A percentile compares a stretch with the other conserved stretches of the same genome.
Evolutionary conservation across 2,888 invertebrate species (phyloP).

Genomic region (Peribatodes rhomboidaria): DNA sequence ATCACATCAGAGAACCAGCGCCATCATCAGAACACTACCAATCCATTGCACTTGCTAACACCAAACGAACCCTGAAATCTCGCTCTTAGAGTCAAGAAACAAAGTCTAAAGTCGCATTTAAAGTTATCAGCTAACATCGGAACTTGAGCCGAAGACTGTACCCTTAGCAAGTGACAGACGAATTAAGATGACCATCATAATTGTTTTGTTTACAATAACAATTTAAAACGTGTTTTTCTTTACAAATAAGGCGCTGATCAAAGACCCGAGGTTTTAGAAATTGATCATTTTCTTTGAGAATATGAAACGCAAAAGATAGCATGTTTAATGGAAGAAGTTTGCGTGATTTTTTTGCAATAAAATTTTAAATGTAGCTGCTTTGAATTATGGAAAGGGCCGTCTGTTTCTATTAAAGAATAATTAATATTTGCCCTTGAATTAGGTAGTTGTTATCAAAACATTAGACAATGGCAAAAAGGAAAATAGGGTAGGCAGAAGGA

Average conservation of each 20-base stretch:
- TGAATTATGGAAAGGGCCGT: too few species aligned
- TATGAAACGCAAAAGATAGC: neutral
- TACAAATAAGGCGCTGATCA: conserved; percentile 16
- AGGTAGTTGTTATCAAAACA: too few species aligned
- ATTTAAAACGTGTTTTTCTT: conserved; percentile 31
- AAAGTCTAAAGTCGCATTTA: conserved; percentile 19
- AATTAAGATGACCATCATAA: conserved; percentile 39
- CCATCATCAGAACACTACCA: conserved; percentile 19
- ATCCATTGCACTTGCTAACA: conserved; percentile 1
- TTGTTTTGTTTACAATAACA: conserved; percentile 35
- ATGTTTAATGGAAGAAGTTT: neutral
- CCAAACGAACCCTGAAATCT: conserved; percentile 18
- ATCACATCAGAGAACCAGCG: conserved; percentile 33
- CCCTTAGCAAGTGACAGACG: conserved; percentile 32
- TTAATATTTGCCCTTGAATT: too few species aligned
- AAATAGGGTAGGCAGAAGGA: too few species aligned
- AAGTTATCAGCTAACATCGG: conserved; percentile 17
- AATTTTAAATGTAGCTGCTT: too few species aligned
- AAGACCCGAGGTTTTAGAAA: conserved; percentile 2
- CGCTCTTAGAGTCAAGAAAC: neutral
- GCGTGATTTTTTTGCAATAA: too few species aligned
- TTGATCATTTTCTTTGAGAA: neutral
- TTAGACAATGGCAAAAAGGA: too few species aligned
- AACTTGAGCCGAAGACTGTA: conserved; percentile 29
- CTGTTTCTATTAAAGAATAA: too few species aligned